These are phyloP conservation scores for Molothrus aeneus DNA, from an alignment of 2,797 vertebrate genomes.

Conservation along the genomic window DNA sequence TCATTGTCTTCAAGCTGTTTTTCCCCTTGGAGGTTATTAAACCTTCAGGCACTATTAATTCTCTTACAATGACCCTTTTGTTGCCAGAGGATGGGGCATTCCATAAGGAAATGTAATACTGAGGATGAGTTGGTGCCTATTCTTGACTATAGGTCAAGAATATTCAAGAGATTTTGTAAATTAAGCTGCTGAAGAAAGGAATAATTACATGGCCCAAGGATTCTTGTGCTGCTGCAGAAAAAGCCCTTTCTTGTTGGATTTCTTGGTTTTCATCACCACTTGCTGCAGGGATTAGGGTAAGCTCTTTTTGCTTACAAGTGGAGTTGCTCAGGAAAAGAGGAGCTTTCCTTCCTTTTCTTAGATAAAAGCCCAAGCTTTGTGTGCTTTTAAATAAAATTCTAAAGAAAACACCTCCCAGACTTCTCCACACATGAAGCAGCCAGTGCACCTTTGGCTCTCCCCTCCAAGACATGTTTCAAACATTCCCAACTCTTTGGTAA, in stretches of 20 bases:
- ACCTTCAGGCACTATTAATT: constrained; percentile 42
- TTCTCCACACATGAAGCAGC: not conserved
- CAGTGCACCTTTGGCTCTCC: not conserved
- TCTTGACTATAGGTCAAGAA: constrained; percentile 16
- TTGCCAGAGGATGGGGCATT: not conserved
- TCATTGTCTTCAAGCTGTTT: constrained; percentile 15
- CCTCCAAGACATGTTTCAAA: not conserved
- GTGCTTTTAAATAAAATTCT: not conserved
- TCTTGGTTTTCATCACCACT: constrained; percentile 46
- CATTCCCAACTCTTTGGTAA: not conserved
- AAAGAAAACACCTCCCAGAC: constrained; percentile 7
- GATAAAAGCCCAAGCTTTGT: not conserved
- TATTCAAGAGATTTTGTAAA: constrained; percentile 43
- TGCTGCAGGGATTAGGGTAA: constrained; percentile 53
- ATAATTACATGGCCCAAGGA: constrained; percentile 39
- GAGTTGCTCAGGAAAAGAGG: constrained; percentile 34
- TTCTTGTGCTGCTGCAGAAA: constrained; percentile 28
- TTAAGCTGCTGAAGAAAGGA: constrained; percentile 46
- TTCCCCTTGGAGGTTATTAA: constrained; percentile 24
- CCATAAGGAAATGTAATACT: constrained; percentile 17
- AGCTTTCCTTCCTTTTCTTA: constrained; percentile 31
- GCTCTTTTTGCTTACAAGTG: constrained; percentile 51
- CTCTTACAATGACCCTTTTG: not conserved
- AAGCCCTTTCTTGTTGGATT: constrained; percentile 46
- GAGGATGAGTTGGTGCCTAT: not conserved